Base-by-base conservation (phyloP, 2,113 vertebrate genomes). In the Tragelaphus buxtoni region DNA sequence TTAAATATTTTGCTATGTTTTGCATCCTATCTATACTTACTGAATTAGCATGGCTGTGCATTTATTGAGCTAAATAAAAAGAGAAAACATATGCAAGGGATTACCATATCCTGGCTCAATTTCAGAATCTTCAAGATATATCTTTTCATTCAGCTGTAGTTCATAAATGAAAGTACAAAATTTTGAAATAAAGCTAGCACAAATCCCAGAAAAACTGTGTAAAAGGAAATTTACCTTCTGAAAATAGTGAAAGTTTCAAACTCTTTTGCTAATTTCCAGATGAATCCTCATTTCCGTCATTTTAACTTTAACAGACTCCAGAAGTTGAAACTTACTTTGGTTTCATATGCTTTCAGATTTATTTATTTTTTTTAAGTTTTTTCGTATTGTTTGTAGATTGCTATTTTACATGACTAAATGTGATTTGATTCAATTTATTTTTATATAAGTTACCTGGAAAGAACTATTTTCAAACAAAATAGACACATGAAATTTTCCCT, bases 281-380 rank as follows among this genome's bases (percentile, higher is more conserved):
- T 47, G 88, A 90, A 83, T 32, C 28, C 26, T 87, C 26, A 69
- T 86, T 89, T 90, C 39, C 5, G 20, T 92, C 77, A 94, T 88
- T 88, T 80, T 56, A 91, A 84, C 53, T 88, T 79, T 56, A 80
- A 93, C 51, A 90, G 60, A 74, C 69, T 92, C 94, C 30, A 92
- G 74, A 92, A 69, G 74, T 69, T 69, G n/a, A 94, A 91, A 80
- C 22, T 58, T 76, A 42, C 9, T 12, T 91, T 51, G 7, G 30
- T 77, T 93, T 88, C 47, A 72, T 79, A 20, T 82, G 24, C 28
- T 96, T 96, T 89, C 16, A 85, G 53, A 61, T 94, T 95, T 93
- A 45, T 53, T 69, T 35, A 39, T 65, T 28, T 63, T 30, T 26
- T 11, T 11, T 2, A 49, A 17, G 22, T 90, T 39, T 74, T 55